Evolutionary conservation across 1,140 invertebrate genomes (phyloP).

Genomic region (Antheraea mylitta): DNA sequence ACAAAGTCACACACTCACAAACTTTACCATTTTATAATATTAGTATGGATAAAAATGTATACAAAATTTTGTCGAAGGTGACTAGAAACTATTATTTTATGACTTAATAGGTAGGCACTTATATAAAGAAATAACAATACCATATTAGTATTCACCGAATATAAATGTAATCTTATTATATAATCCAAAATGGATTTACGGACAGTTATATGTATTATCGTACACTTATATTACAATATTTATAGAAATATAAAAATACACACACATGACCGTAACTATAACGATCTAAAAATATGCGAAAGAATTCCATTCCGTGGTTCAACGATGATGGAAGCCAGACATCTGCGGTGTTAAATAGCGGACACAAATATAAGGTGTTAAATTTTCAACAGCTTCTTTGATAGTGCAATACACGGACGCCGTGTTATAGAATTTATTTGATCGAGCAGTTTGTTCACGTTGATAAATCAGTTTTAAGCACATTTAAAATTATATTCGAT

Average conservation of each 20-base stretch:
- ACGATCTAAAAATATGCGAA: constrained; percentile 55
- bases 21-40: too few relatives aligned
- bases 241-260: constrained; percentile 12
- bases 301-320: constrained; percentile 49
- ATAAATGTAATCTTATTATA: too few relatives aligned
- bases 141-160: too few relatives aligned
- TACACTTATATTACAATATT: constrained; percentile 9
- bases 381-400: constrained; percentile 8
- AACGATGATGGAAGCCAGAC: constrained; percentile 49
- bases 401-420: background rate
- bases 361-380: constrained; percentile 26
- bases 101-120: too few relatives aligned
- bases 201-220: background rate
- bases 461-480: background rate
- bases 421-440: constrained; percentile 8
- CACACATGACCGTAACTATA: background rate
- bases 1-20: too few relatives aligned
- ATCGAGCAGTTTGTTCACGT: background rate
- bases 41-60: too few relatives aligned
- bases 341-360: constrained; percentile 43
- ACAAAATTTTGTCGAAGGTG: too few relatives aligned
- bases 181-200: too few relatives aligned
- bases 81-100: too few relatives aligned
- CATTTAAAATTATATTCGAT: background rate
- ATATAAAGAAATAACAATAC: too few relatives aligned